Percentiles rank a stretch among this genome's conserved stretches.
These are phyloP conservation scores for Urocynchramus pylzowi DNA, from an alignment of 2,113 vertebrate genomes.

Conservation along the genomic window DNA sequence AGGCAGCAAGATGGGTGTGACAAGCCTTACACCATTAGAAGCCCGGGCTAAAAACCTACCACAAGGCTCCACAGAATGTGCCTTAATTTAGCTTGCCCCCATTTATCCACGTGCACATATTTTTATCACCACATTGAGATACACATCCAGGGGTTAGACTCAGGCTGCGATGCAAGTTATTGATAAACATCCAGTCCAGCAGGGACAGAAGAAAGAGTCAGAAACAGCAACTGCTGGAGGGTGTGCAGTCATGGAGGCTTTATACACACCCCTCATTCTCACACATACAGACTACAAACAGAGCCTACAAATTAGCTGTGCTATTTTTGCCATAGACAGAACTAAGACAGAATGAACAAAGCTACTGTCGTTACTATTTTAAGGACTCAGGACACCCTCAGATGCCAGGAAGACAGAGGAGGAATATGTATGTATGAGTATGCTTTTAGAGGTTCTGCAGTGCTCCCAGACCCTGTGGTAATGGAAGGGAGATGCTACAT, in stretches of 20 bases:
- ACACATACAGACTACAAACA: slow-evolving; percentile 52
- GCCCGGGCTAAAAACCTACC: not conserved
- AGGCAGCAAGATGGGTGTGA: not conserved
- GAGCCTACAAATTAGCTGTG: slow-evolving; percentile 45
- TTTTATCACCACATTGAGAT: not conserved
- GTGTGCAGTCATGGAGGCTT: slow-evolving; percentile 11
- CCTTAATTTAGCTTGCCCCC: not conserved
- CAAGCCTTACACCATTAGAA: not conserved
- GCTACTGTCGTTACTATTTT: slow-evolving; percentile 62
- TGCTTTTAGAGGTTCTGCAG: slow-evolving; percentile 8
- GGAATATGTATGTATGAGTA: not conserved
- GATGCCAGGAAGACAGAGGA: slow-evolving; percentile 24
- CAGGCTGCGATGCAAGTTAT: not conserved
- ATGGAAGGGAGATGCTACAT: not conserved
- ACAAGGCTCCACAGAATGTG: not conserved
- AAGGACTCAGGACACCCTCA: slow-evolving; percentile 50
- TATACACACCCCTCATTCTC: slow-evolving; percentile 32
- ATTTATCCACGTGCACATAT: rapidly evolving
- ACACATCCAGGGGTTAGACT: not conserved
- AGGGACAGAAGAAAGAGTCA: not conserved
- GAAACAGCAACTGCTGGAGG: not conserved
- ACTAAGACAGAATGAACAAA: slow-evolving; percentile 38
- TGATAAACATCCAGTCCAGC: not conserved
- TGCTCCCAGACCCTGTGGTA: not conserved
- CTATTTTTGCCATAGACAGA: slow-evolving; percentile 59